A percentile compares a stretch with the other conserved stretches of the same genome.
These are phyloP conservation scores for Oophaga sylvatica DNA, from an alignment of 2,797 vertebrate species.

Conservation along the genomic window DNA sequence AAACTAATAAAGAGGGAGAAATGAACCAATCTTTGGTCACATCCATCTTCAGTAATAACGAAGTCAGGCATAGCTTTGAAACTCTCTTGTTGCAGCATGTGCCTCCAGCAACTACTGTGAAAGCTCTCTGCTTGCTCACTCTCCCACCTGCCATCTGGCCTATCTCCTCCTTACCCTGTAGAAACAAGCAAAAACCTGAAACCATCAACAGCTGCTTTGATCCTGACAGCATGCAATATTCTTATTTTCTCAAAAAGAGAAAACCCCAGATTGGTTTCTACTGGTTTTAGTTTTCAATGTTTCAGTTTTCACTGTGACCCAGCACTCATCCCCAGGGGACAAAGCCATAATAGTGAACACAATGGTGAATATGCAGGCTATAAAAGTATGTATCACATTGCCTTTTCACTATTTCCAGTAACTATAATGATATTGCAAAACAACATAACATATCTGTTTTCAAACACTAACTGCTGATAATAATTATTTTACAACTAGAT, in stretches of 20 bases:
- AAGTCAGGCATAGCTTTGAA: slow-evolving; percentile 55
- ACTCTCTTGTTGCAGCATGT: slow-evolving; percentile 55
- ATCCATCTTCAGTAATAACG: slow-evolving; percentile 50
- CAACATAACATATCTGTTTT: not conserved
- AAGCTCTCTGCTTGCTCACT: slow-evolving; percentile 55
- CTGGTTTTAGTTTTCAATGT: slow-evolving; percentile 42
- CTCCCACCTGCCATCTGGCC: slow-evolving; percentile 63
- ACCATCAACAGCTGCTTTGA: slow-evolving; percentile 61
- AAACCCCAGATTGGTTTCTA: slow-evolving; percentile 56
- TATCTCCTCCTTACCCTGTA: slow-evolving; percentile 53
- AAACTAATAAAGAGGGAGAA: slow-evolving; percentile 39
- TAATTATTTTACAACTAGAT: not conserved
- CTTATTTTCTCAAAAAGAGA: slow-evolving; percentile 39
- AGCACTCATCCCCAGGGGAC: slow-evolving; percentile 39
- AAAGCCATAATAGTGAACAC: slow-evolving; percentile 39
- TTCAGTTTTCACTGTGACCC: slow-evolving; percentile 57
- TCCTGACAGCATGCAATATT: slow-evolving; percentile 37
- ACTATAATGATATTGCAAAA: slow-evolving; percentile 9
- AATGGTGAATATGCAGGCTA: slow-evolving; percentile 26
- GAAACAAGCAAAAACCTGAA: slow-evolving; percentile 60
- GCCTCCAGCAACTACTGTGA: slow-evolving; percentile 52
- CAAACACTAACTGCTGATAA: not conserved
- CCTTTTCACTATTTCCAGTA: slow-evolving; percentile 19
- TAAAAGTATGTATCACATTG: slow-evolving; percentile 36
- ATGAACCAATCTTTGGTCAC: slow-evolving; percentile 43